A percentile compares a stretch with the other conserved stretches of the same genome.
phyloP scores from a whole-genome alignment of 2,888 invertebrate genomes.

The Torymus tubicola region DNA sequence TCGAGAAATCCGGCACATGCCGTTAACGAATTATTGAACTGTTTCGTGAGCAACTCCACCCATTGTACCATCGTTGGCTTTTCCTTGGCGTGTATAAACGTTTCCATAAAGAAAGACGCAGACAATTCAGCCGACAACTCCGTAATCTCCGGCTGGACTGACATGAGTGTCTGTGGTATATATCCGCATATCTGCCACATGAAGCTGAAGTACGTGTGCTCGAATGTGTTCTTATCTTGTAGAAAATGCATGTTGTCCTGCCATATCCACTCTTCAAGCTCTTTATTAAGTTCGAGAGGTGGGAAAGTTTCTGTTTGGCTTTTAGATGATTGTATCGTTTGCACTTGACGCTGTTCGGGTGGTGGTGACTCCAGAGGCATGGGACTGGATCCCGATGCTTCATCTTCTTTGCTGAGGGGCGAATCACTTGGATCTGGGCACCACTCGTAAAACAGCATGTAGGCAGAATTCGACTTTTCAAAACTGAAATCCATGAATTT shows the following conservation, averaged over 20 bases:
- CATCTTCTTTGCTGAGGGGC: conserved; percentile 66
- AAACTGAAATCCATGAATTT: conserved; percentile 98
- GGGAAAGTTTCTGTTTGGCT: conserved; percentile 61
- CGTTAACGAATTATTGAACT: conserved; percentile 93
- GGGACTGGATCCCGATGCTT: conserved; percentile 42
- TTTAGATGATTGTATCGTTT: conserved; percentile 50
- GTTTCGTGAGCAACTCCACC: conserved; percentile 96
- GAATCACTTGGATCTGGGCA: conserved; percentile 76
- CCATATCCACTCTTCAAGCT: conserved; percentile 97
- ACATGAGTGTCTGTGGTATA: conserved; percentile 91
- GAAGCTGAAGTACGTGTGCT: conserved; percentile 96
- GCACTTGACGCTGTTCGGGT: conserved; percentile 50
- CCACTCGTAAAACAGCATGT: conserved; percentile 97
- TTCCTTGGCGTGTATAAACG: conserved; percentile 97
- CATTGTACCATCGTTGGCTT: conserved; percentile 98
- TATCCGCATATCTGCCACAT: conserved; percentile 98
- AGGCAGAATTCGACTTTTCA: conserved; percentile 98
- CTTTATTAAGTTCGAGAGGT: conserved; percentile 83
- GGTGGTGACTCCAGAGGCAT: conserved; percentile 58
- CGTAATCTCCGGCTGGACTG: conserved; percentile 87
- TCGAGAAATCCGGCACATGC: conserved; percentile 95
- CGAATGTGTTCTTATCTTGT: conserved; percentile 96
- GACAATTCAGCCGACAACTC: conserved; percentile 92
- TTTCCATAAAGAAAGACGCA: conserved; percentile 96
- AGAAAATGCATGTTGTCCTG: conserved; percentile 97